Percentiles rank a stretch among this genome's conserved stretches.
Conservation (phyloP, 2,888 invertebrate genomes). For the Drosophila koepferae region DNA sequence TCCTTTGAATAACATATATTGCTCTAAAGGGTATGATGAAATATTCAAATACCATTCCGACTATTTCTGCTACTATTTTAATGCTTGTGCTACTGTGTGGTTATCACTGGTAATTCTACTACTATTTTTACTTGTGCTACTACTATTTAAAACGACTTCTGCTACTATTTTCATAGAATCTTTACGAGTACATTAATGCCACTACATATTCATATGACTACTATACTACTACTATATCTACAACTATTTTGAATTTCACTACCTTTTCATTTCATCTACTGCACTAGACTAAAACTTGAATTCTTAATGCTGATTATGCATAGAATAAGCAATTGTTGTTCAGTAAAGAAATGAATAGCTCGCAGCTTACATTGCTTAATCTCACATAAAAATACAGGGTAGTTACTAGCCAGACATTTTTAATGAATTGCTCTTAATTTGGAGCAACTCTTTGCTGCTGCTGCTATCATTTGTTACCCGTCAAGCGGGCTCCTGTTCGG, state of each 20-base stretch:
- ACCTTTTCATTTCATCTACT: background rate
- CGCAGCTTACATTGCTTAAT: background rate
- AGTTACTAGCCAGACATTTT: background rate
- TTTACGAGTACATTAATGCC: too few species aligned
- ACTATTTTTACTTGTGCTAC: background rate
- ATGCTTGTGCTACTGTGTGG: background rate
- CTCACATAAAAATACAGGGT: conserved; percentile 1
- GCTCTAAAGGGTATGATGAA: background rate
- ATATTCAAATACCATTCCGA: background rate
- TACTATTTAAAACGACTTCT: background rate
- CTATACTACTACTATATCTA: background rate
- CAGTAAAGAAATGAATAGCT: background rate
- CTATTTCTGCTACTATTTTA: background rate
- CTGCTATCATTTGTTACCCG: conserved; percentile 28
- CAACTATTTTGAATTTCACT: background rate
- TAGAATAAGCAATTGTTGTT: background rate
- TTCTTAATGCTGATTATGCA: too few species aligned
- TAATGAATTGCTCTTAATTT: conserved; percentile 11
- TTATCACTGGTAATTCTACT: background rate
- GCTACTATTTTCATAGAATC: background rate
- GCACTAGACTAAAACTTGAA: background rate
- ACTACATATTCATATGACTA: too few species aligned
- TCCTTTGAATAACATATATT: background rate
- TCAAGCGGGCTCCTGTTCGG: conserved; percentile 42
- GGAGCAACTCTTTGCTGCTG: conserved; percentile 10